Evolutionary conservation across 2,113 vertebrate species (phyloP), one percentile per base, ranked within the genome.

Genomic region (Myocastor coypus): DNA sequence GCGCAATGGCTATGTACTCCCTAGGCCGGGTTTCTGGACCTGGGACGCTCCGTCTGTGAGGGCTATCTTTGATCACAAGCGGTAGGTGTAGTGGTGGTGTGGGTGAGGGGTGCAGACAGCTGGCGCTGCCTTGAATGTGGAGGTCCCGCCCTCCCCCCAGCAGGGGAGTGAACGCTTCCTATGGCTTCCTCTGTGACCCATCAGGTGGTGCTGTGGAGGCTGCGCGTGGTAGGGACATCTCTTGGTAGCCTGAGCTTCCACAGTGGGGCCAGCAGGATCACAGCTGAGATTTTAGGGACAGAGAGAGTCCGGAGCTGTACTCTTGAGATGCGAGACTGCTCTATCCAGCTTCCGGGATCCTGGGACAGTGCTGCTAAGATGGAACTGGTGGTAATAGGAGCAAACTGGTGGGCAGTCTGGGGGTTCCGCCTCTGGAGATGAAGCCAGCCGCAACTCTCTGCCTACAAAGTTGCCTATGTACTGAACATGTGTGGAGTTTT

Each of bases 351-450:
- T 11, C 71, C 50, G 59, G 87, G n/a, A 12, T 32, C 73, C 59
- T 77, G 52, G 52, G 81, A 77, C 6, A 26, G 12, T 7, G 37
- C 37, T 68, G 66, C 69, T 11, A 37, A 71, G 85, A n/a, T 63
- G 4, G 63, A 64, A 12, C 12, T 42, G 26, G 11, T 13, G 75
- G 28, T 4, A 28, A 69, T 1, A 40, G 37, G 2, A 7, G 61
- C 11, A 19, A 68, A n/a, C 0, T 1, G 16, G 20, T 8, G 3
- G 1, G 19, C 40, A 32, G 32, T 5, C 22, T 24, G 2, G 34
- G 57, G 57, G 64, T 1, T 69, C 75, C 16, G n/a, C 63, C 13
- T 17, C 52, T 26, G 14, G 13, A 37, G 32, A 28, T 9, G 26
- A 26, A 40, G 71, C 30, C 66, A 26, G 6, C 50, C 78, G 83